Evolutionary conservation across 2,797 vertebrate species (phyloP).

Genomic region (Gobionotothen gibberifrons): DNA sequence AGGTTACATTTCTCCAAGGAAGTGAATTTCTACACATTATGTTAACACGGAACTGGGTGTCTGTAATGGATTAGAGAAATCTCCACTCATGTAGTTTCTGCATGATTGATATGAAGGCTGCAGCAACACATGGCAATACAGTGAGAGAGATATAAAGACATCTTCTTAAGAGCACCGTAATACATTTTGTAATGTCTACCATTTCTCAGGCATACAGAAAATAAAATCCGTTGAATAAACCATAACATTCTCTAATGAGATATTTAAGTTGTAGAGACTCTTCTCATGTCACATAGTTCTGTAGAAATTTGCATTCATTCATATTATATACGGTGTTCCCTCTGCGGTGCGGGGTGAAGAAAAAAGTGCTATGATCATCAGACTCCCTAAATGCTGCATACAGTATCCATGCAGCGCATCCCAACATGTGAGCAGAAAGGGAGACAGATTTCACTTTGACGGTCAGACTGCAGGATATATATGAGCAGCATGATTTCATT

Average conservation of each 20-base stretch:
- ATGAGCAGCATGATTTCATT: neutral
- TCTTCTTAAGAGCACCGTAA: constrained; percentile 12
- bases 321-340: constrained; percentile 13
- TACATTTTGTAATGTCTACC: constrained; percentile 13
- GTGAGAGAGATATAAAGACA: constrained; percentile 3
- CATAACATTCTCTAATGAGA: constrained; percentile 40
- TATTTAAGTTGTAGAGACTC: constrained; percentile 1
- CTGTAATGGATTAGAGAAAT: constrained; percentile 2
- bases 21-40: neutral
- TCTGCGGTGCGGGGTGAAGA: too few relatives aligned
- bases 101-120: neutral
- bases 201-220: constrained; percentile 37
- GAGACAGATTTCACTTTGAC: neutral
- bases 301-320: neutral
- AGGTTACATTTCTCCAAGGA: neutral
- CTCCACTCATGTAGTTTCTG: neutral
- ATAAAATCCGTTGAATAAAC: constrained; percentile 32
- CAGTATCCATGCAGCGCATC: constrained; percentile 8
- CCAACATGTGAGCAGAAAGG: neutral
- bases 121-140: neutral
- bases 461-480: neutral
- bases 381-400: neutral
- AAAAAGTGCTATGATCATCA: neutral
- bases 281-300: constrained; percentile 10
- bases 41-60: neutral